Evolutionary conservation across 2,888 invertebrate genomes (phyloP).

Genomic region (Epinotia bilunana): DNA sequence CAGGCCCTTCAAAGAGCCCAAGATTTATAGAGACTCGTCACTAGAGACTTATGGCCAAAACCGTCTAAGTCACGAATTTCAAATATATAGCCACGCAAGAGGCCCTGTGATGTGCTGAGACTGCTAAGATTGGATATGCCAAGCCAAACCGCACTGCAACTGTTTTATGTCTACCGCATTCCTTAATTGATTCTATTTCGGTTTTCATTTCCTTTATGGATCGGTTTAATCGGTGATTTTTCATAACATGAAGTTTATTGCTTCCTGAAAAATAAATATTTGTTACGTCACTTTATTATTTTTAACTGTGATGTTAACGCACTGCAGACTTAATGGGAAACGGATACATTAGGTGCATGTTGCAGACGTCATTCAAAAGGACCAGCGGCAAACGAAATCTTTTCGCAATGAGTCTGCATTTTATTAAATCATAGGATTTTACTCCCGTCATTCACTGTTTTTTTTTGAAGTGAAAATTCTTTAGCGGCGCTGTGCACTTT

Average conservation of each 20-base stretch:
- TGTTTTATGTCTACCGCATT: conserved; percentile 77
- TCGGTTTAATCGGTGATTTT: conserved; percentile 58
- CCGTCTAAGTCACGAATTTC: conserved; percentile 47
- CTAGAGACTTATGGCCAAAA: conserved; percentile 48
- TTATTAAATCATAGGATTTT: background rate
- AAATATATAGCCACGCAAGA: conserved; percentile 53
- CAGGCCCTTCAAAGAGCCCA: conserved; percentile 44
- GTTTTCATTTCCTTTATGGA: conserved; percentile 66
- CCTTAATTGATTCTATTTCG: conserved; percentile 71
- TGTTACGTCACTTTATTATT: background rate
- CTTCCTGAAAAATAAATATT: conserved; percentile 58
- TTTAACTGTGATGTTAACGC: background rate
- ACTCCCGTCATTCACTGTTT: background rate
- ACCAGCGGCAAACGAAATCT: no score
- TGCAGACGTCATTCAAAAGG: background rate
- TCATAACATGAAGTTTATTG: conserved; percentile 58
- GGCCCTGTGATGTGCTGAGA: conserved; percentile 56
- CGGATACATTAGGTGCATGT: background rate
- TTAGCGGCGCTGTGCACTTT: no score
- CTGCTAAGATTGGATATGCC: conserved; percentile 53
- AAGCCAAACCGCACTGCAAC: conserved; percentile 53
- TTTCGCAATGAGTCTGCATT: background rate
- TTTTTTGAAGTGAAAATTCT: no score
- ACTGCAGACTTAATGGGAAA: background rate
- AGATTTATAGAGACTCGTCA: conserved; percentile 48